These are phyloP conservation scores for Schizothorax lantsangensis DNA, from an alignment of 2,797 vertebrate genomes.

Conservation along the genomic window DNA sequence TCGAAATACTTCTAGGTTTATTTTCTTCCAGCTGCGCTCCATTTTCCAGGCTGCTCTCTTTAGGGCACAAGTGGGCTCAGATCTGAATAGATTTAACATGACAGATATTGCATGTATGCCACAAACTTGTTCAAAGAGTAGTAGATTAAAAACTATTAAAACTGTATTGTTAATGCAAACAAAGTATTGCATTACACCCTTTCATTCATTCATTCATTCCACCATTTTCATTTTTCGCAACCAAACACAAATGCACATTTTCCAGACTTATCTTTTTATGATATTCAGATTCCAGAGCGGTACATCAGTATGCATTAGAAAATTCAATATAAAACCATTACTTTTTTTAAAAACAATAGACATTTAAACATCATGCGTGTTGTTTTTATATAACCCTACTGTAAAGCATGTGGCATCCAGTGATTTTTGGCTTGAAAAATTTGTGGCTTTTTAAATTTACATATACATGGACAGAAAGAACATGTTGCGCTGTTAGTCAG, in stretches of 20 bases:
- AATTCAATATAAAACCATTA: background rate
- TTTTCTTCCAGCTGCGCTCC: too few relatives aligned
- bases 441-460: background rate
- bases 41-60: background rate
- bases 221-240: background rate
- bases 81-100: background rate
- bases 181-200: too few relatives aligned
- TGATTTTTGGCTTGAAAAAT: background rate
- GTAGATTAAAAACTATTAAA: too few relatives aligned
- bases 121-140: too few relatives aligned
- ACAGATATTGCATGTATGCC: too few relatives aligned
- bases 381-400: background rate
- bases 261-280: background rate
- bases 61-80: background rate
- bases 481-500: background rate
- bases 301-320: background rate
- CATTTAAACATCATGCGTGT: background rate
- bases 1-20: too few relatives aligned
- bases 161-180: too few relatives aligned
- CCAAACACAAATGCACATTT: background rate
- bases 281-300: background rate
- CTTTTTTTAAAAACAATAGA: slow-evolving; percentile 8
- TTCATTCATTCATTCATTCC: background rate
- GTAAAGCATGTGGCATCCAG: background rate
- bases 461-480: background rate